phyloP scores from a whole-genome alignment of 2,113 vertebrate species.

The Bos indicus region DNA sequence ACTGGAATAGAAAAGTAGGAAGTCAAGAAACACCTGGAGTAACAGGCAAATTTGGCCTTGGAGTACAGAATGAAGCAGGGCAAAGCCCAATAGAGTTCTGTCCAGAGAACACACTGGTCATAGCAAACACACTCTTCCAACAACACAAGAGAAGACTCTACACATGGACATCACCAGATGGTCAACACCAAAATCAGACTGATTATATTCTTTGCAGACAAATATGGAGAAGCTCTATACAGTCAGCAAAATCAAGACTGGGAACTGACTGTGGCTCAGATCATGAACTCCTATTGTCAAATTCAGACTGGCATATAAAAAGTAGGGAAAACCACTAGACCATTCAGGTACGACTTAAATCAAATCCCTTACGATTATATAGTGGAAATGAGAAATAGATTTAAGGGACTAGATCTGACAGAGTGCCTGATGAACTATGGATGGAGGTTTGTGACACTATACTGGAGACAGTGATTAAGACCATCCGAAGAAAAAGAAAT shows the following conservation, averaged over 20 bases:
- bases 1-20: background rate
- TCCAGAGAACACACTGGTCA: background rate
- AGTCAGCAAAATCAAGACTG: background rate
- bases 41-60: background rate
- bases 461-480: no score
- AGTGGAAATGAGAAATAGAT: no score
- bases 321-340: background rate
- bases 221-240: background rate
- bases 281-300: background rate
- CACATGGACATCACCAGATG: background rate
- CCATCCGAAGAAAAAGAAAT: no score
- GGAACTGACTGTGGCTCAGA: background rate
- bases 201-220: background rate
- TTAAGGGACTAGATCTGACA: no score
- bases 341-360: background rate
- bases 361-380: no score
- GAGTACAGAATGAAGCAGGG: background rate
- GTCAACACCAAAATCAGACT: background rate
- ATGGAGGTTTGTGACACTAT: no score
- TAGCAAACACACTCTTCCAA: background rate
- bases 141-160: background rate
- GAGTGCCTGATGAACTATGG: no score
- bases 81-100: background rate
- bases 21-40: background rate
- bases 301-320: background rate